A percentile compares a stretch with the other conserved stretches of the same genome.
Evolutionary conservation across 2,888 invertebrate genomes (phyloP).

Genomic region (Drosophila formosana): DNA sequence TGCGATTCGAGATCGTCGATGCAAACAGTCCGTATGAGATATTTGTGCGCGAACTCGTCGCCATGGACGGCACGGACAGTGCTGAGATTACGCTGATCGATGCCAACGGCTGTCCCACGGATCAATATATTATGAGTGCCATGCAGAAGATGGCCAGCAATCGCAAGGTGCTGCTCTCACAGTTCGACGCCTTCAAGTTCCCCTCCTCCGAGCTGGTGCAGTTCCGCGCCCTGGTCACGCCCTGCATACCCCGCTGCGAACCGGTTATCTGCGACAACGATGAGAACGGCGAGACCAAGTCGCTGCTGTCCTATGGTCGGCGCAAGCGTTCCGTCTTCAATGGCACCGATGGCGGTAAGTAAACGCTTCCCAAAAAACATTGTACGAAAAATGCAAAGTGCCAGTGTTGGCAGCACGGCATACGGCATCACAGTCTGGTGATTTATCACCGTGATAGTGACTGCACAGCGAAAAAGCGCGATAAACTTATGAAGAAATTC

Average conservation of each 20-base stretch:
- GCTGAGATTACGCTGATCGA: constrained; percentile 97
- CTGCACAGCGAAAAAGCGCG: background rate
- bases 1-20: constrained; percentile 96
- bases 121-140: constrained; percentile 98
- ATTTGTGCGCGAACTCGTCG: constrained; percentile 96
- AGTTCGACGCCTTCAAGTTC: constrained; percentile 98
- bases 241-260: constrained; percentile 96
- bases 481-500: no score
- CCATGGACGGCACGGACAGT: constrained; percentile 96
- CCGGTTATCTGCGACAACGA: constrained; percentile 95
- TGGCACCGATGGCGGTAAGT: constrained; percentile 84
- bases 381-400: background rate
- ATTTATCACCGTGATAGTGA: constrained; percentile 35
- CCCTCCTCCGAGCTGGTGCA: constrained; percentile 97
- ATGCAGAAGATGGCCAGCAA: constrained; percentile 92
- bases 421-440: constrained; percentile 35
- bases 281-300: constrained; percentile 93
- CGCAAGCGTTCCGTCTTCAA: constrained; percentile 89
- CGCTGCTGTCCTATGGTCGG: constrained; percentile 93
- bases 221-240: constrained; percentile 96
- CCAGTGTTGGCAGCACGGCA: background rate
- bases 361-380: constrained; percentile 3
- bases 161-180: constrained; percentile 93
- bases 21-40: constrained; percentile 97
- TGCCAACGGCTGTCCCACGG: constrained; percentile 96